phyloP scores from a whole-genome alignment of 2,888 invertebrate species.

The Neria commutata region DNA sequence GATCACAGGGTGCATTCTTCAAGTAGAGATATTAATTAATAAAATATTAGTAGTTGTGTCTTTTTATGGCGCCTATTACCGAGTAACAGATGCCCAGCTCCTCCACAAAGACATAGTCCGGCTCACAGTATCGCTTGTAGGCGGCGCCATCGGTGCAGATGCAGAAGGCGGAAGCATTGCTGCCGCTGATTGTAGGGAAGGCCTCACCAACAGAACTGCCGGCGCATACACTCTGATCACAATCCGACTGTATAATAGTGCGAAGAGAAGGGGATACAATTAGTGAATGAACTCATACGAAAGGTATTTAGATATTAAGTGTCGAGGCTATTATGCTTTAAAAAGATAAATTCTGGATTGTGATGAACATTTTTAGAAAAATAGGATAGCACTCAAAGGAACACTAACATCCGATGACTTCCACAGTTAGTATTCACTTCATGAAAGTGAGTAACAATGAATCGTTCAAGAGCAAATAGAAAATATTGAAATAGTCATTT shows the following conservation, averaged over 20 bases:
- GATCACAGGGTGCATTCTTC: slow-evolving; percentile 50
- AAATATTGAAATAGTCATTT: no score
- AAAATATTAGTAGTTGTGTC: background rate
- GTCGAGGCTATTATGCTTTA: no score
- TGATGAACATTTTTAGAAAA: no score
- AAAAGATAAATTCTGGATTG: no score
- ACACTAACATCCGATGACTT: no score
- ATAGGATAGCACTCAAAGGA: no score
- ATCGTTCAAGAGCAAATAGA: no score
- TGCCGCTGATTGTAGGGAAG: slow-evolving; percentile 32
- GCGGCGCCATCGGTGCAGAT: slow-evolving; percentile 35
- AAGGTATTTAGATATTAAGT: no score
- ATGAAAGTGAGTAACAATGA: no score
- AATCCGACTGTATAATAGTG: slow-evolving; percentile 20
- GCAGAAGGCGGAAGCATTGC: slow-evolving; percentile 39
- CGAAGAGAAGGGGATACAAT: no score
- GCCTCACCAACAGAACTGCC: background rate
- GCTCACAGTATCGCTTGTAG: slow-evolving; percentile 33
- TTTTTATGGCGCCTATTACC: slow-evolving; percentile 31
- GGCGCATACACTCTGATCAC: slow-evolving; percentile 36
- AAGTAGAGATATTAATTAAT: background rate
- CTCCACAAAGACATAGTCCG: slow-evolving; percentile 32
- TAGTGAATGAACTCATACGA: no score
- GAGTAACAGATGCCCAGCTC: slow-evolving; percentile 33
- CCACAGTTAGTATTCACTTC: no score